Conservation (phyloP, 2,888 invertebrate species). For the Spatulosminthurus flaviceps region DNA sequence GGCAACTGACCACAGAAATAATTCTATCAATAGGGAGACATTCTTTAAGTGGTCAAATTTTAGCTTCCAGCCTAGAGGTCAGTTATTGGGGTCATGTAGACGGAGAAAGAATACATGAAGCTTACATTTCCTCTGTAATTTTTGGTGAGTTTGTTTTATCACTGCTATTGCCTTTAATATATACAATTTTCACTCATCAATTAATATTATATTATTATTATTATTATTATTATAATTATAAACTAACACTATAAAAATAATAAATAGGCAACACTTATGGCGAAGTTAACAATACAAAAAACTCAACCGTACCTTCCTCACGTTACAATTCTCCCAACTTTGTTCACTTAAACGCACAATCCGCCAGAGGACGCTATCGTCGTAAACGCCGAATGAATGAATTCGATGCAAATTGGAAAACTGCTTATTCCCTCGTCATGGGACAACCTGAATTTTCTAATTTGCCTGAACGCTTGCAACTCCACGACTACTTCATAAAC, state of each 20-base stretch:
- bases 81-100: conserved; percentile 4
- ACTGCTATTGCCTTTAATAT: neutral
- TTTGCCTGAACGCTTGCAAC: neutral
- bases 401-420: conserved; percentile 37
- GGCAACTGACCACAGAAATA: conserved; percentile 31
- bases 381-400: neutral
- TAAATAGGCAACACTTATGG: too few species aligned
- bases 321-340: conserved; percentile 31
- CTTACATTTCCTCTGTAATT: conserved; percentile 34
- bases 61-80: neutral
- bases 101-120: conserved; percentile 18
- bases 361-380: neutral
- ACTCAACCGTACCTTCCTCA: neutral
- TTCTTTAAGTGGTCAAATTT: conserved; percentile 24
- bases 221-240: too few species aligned
- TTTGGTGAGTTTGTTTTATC: conserved; percentile 36
- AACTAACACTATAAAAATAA: too few species aligned
- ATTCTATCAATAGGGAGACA: conserved; percentile 10
- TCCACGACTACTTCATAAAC: conserved; percentile 28
- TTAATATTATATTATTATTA: too few species aligned
- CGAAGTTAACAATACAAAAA: neutral
- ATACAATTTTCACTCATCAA: too few species aligned
- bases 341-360: conserved; percentile 29
- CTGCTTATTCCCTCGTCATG: conserved; percentile 8
- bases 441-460: neutral